Evolutionary conservation across 2,113 vertebrate genomes (phyloP), one percentile per base, ranked within the genome.

Genomic region (Microcebus tavaratra): DNA sequence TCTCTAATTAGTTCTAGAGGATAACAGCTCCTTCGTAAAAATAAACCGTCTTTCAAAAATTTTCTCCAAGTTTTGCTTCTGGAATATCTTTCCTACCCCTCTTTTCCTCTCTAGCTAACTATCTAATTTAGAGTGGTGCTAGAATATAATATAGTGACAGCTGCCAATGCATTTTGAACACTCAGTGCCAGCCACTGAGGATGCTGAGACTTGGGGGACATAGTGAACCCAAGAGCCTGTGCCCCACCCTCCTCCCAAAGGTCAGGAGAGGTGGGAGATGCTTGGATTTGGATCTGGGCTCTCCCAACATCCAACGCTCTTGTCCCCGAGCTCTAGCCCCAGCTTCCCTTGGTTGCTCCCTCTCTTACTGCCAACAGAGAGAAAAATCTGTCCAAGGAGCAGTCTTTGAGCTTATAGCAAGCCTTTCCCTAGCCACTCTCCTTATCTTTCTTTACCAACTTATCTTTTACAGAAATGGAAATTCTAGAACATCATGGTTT

Each of bases 1-100:
- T 94, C 63, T 96, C 79, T 97, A 97, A 97, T 97, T 97, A 97
- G 68, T 95, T 95, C 83, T 95, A 93, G 96, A 97, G 97, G 93
- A 83, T 97, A 94, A 83, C 53, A 93, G 67, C 72, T 78, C 83
- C 82, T 96, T 97, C 80, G 70, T 29, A 83, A 94, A 96, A 97
- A 92, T 81, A 95, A 96, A 89, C 50, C 23, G 4, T 80, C 95
- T 91, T 94, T 93, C 61, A 39, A 63, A 94, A 82, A 57, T 65
- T 11, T 88, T 61, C 65, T 87, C 34, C 10, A 94, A 67, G 55
- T 90, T 91, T 95, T 91, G 76, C 50, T 90, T 94, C 88, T 90
- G 61, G 87, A 92, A 80, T 75, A 34, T 21, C 53, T 79, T 86
- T 39, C 14, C 34, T 42, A 23, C 76, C 88, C 20, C 42, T 67